A percentile compares a stretch with the other conserved stretches of the same genome.
phyloP scores from a whole-genome alignment of 2,888 invertebrate genomes.

The Dastarcus helophoroides region DNA sequence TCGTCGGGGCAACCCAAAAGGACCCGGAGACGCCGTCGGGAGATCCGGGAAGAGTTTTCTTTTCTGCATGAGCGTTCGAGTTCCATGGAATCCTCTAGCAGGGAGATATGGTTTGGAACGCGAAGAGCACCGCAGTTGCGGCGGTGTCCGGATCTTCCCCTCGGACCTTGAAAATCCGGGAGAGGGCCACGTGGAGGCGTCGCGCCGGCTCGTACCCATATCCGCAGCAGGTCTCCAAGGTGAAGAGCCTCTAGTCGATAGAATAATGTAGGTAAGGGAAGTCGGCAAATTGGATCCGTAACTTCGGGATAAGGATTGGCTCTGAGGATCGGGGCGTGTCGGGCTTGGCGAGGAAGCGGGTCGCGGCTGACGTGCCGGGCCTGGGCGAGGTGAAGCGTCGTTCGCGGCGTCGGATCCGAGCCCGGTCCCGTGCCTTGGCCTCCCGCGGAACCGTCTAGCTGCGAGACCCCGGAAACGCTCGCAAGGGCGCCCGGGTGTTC shows the following conservation, averaged over 20 bases:
- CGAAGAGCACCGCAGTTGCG: conserved; percentile 39
- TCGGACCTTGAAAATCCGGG: conserved; percentile 35
- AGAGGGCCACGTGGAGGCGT: conserved; percentile 25
- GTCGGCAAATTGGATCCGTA: conserved; percentile 56
- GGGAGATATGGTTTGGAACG: conserved; percentile 35
- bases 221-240: conserved; percentile 69
- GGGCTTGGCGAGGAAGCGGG: conserved; percentile 42
- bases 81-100: conserved; percentile 42
- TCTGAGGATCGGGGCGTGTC: conserved; percentile 43
- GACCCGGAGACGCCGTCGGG: conserved; percentile 46
- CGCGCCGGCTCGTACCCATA: conserved; percentile 43
- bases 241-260: conserved; percentile 18
- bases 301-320: no score
- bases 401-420: no score
- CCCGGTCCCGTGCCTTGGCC: no score
- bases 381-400: conserved; percentile 20
- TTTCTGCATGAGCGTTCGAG: conserved; percentile 42
- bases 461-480: no score
- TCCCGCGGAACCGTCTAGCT: no score
- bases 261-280: conserved; percentile 41
- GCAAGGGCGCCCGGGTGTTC: no score
- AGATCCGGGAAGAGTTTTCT: conserved; percentile 41
- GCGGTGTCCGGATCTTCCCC: conserved; percentile 38
- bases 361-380: conserved; percentile 24
- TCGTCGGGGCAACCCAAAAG: conserved; percentile 40